Base-by-base conservation (phyloP, 2,888 invertebrate species). In the Nemotelus pantherinus region DNA sequence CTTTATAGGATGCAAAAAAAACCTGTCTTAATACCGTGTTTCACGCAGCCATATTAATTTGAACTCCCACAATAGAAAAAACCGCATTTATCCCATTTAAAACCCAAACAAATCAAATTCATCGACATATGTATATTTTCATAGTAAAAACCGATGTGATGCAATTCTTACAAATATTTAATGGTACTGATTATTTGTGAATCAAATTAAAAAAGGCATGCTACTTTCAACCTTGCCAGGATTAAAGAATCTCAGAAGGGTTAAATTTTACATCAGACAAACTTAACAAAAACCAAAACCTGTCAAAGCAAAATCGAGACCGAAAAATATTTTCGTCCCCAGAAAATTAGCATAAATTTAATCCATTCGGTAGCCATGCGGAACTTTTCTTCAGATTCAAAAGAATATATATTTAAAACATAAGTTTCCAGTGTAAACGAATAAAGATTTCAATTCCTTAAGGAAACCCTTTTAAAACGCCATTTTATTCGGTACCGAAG, bases 391-490 rank as follows among this genome's bases (percentile, higher is more conserved):
- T 3, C 7, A 60, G 43, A 9, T 9, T 50, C 9, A 60, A 60
- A 7, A 60, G 60, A 7, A 60, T 5, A 60, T 41, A 39, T 60
- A 41, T 70, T 55, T 55, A 44, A 53, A 67, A 43, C 43, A 47
- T 43, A 47, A 70, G 41, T 70, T 43, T 55, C 9, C 3, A 53
- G 43, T n/a, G 43, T 7, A 47, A 71, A 71, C 55, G 57, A 57
- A 48, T 25, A 48, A 48, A 60, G n/a, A 44, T 44, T 60, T 44
- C 47, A 60, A 74, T 74, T 63, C 74, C 63, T 60, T 1, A 63
- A 60, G 74, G 63, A 60, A 25, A 72, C 74, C 74, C 50, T 74
- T 74, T 74, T 74, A 74, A 74, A 63, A 60, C 63, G 50, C 74
- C 50, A 60, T 74, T 74, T 48, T 39, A 60, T 7, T 63, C 47